A percentile compares a stretch with the other conserved stretches of the same genome.
Conservation (phyloP, 2,113 vertebrate genomes). For the Oncorhynchus nerka region DNA sequence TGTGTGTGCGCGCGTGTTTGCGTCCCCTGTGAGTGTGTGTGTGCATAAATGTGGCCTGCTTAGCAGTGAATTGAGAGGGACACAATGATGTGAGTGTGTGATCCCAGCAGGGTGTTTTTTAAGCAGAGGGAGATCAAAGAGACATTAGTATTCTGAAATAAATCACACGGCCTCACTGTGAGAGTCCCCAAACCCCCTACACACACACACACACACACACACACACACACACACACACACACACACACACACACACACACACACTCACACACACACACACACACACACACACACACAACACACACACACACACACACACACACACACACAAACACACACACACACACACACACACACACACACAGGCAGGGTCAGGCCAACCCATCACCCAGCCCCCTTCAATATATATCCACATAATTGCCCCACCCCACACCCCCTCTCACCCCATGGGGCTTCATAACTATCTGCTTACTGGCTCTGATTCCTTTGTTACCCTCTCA, state of each 20-base stretch:
- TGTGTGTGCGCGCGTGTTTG: too few species aligned
- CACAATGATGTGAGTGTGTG: neutral
- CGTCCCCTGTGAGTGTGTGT: neutral
- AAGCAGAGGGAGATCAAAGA: conserved; percentile 72
- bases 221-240: conserved; percentile 20
- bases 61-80: neutral
- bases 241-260: neutral
- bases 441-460: conserved; percentile 62
- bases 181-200: conserved; percentile 64
- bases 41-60: neutral
- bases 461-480: conserved; percentile 63
- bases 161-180: conserved; percentile 67
- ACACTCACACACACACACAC: neutral
- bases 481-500: conserved; percentile 68
- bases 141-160: conserved; percentile 75
- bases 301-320: neutral
- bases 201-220: conserved; percentile 39
- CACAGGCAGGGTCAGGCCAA: too few species aligned
- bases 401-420: too few species aligned
- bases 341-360: conserved; percentile 44
- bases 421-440: conserved; percentile 48
- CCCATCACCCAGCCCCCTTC: too few species aligned
- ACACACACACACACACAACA: neutral
- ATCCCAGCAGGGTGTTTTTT: neutral
- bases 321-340: conserved; percentile 15